Evolutionary conservation across 2,113 vertebrate genomes (phyloP), one percentile per base, ranked within the genome.

Genomic region (Alectura lathami): DNA sequence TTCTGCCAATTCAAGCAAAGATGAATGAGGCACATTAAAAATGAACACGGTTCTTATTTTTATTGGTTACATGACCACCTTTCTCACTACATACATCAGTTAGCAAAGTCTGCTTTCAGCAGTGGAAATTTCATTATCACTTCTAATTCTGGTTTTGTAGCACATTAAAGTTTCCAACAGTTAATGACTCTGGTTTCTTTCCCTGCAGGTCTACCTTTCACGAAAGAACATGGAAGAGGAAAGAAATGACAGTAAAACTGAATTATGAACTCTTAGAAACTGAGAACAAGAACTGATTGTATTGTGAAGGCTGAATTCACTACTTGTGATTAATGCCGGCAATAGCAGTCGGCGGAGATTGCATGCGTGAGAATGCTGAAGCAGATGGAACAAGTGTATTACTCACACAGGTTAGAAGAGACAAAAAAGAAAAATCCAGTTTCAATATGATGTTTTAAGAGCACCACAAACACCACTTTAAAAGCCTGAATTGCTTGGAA

Each of bases 161-260:
- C 95, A 97, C 96, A 97, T 97, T 97, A 97, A 97, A 97, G 83
- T 96, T 97, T 98, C 94, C 94, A 96, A 94, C 80, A 97, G 97
- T 98, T 98, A 99, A 98, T 98, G 98, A 98, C 95, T 97, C 96
- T 96, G 95, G 95, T 97, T 98, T 96, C 93, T 97, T 97, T 97
- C 93, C 95, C 63, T 94, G 91, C 82, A 96, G 88, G 84, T 93
- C 94, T 95, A 97, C 94, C 73, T 97, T 98, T 97, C 56, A 81
- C 62, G 95, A 97, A 97, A 97, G 90, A 84, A 64, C 73, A 62
- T 54, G 73, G 93, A 95, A 94, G 94, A 93, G 79, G 96, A 97
- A 97, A 97, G 93, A 96, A 97, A 94, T 96, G 79, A 97, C 95
- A 96, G 84, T 97, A 96, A 97, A 94, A 93, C 92, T 97, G 93